phyloP scores from a whole-genome alignment of 2,888 invertebrate species.

The Pycnomerus fuliginosus region DNA sequence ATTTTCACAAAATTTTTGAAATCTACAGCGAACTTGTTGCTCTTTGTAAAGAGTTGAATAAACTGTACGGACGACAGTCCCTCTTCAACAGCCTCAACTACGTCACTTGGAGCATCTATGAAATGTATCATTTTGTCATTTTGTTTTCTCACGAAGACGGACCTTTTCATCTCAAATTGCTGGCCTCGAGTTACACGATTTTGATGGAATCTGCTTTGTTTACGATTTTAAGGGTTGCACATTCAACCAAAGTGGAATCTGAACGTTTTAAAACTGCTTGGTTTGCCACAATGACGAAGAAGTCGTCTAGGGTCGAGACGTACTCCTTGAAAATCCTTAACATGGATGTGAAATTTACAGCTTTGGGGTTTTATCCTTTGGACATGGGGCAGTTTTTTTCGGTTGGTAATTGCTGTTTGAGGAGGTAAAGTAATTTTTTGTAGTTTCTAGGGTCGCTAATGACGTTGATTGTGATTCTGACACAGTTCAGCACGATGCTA shows the following conservation, averaged over 20 bases:
- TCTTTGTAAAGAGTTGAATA: constrained; percentile 6
- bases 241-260: constrained; percentile 2
- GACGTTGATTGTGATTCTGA: constrained; percentile 17
- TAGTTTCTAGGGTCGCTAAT: constrained; percentile 14
- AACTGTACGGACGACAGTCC: constrained; percentile 9
- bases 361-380: constrained; percentile 2
- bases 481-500: constrained; percentile 14
- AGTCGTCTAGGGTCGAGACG: not conserved
- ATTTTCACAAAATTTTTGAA: constrained; percentile 3
- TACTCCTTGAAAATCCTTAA: not conserved
- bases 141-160: constrained; percentile 2
- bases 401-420: not conserved
- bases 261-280: constrained; percentile 9
- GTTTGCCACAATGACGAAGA: constrained; percentile 1
- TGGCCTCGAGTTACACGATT: constrained; percentile 8
- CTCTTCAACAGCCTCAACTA: constrained; percentile 8
- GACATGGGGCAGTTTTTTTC: constrained; percentile 1
- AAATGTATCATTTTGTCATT: constrained; percentile 10
- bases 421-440: not conserved
- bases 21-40: constrained; percentile 8
- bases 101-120: constrained; percentile 5
- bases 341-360: not conserved
- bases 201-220: constrained; percentile 8
- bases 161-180: constrained; percentile 5
- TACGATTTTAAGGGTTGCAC: constrained; percentile 6